These are phyloP conservation scores for Selenia dentaria DNA, from an alignment of 2,888 invertebrate genomes.

Conservation along the genomic window DNA sequence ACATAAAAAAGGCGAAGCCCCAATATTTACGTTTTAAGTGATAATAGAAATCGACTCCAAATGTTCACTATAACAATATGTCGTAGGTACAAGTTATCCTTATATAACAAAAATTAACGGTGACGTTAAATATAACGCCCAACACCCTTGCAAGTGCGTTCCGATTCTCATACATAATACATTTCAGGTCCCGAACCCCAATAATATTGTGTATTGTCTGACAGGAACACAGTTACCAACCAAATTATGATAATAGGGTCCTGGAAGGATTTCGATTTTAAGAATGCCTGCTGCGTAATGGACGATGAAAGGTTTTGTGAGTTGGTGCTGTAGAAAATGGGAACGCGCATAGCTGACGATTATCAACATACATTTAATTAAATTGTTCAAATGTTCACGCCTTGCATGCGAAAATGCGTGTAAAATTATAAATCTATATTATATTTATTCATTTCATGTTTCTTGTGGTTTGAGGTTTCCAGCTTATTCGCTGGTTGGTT, in stretches of 20 bases:
- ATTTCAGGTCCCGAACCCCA: conserved; percentile 56
- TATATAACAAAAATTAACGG: conserved; percentile 6
- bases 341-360: too few relatives aligned
- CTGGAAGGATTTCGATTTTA: conserved; percentile 14
- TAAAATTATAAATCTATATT: too few relatives aligned
- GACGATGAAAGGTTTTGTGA: not conserved
- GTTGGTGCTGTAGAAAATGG: not conserved
- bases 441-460: too few relatives aligned
- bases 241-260: conserved; percentile 66
- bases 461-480: too few relatives aligned
- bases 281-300: conserved; percentile 1
- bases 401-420: too few relatives aligned
- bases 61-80: too few relatives aligned
- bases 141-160: conserved; percentile 43
- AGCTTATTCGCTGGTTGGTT: too few relatives aligned
- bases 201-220: conserved; percentile 71
- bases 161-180: conserved; percentile 70
- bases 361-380: too few relatives aligned
- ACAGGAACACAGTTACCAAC: conserved; percentile 58
- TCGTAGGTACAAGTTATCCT: not conserved
- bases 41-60: too few relatives aligned
- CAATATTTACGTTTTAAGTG: too few relatives aligned
- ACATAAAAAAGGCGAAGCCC: too few relatives aligned
- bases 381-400: too few relatives aligned
- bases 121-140: conserved; percentile 7